Base-by-base conservation (phyloP, 2,797 vertebrate species). In the Silurus lanzhouensis region DNA sequence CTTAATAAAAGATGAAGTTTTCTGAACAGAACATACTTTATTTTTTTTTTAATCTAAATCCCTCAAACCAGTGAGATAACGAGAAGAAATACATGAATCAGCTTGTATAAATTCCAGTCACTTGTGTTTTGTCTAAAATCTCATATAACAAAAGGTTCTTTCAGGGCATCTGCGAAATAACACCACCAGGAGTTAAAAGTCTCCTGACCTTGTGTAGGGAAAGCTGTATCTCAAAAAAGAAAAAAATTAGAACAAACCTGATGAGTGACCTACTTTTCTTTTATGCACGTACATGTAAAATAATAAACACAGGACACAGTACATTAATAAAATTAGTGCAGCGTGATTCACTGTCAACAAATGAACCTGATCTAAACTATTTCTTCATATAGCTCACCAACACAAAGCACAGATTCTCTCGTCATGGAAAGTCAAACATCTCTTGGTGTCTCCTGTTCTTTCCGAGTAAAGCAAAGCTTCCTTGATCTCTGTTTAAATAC, bases 1-100 rank as follows among this genome's bases (percentile, higher is more conserved):
- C 81, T 90, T 91, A 90, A 88, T 92, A 90, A 90, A 89, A 91
- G 86, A 86, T 83, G 79, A 87, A 38, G 85, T 74, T 83, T 64
- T 82, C 64, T 87, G 83, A 74, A 83, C 76, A 83, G 72, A 74
- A 81, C 68, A 85, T 63, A 77, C 75, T 60, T 74, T 66, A 10
- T 52, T 52, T 52, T 52, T 7, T 38, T 38, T 38, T 38, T 38
- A 3, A 52, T 52, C 48, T 7, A 10, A 52, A 52, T 60, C 66
- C 57, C 60, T 44, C 31, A 67, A 61, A 86, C 84, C 67, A 77
- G 20, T 61, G 19, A 70, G 83, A 63, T 68, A 80, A 72, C 46
- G 72, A 44, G 78, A 77, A 85, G 85, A 86, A 85, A 81, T 67
- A 2, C 57, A 76, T 80, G 61, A 84, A 82, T 78, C 83, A 60